phyloP scores from a whole-genome alignment of 2,888 invertebrate genomes.

The Stramonita haemastoma region DNA sequence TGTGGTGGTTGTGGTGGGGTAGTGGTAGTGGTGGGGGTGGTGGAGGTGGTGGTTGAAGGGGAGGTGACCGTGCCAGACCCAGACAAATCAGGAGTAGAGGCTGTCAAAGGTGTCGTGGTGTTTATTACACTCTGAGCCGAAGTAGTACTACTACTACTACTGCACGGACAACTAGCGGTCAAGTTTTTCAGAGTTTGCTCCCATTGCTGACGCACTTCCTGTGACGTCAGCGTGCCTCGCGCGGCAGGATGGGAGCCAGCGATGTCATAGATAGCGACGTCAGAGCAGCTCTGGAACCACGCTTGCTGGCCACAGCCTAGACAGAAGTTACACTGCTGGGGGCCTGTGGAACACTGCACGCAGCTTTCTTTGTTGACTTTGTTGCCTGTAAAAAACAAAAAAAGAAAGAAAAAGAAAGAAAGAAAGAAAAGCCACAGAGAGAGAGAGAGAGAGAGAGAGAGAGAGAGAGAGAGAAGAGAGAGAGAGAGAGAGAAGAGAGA shows the following conservation, averaged over 20 bases:
- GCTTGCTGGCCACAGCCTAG: constrained; percentile 35
- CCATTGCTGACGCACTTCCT: constrained; percentile 36
- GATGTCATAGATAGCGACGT: constrained; percentile 34
- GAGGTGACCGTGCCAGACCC: not conserved
- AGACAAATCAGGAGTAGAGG: constrained; percentile 7
- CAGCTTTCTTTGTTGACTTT: constrained; percentile 26
- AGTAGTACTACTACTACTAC: not conserved
- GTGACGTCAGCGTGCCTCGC: constrained; percentile 27
- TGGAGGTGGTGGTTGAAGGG: not conserved
- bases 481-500: not conserved
- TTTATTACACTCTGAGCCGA: constrained; percentile 31
- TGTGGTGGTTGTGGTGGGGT: not conserved
- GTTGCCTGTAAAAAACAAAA: constrained; percentile 10
- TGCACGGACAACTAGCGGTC: not conserved
- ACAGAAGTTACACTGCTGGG: constrained; percentile 30
- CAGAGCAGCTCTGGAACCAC: constrained; percentile 38
- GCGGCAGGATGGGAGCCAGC: constrained; percentile 35
- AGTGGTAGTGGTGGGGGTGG: not conserved
- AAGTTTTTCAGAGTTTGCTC: not conserved
- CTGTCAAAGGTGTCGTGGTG: constrained; percentile 10
- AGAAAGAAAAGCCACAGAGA: no score
- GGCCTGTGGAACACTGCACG: constrained; percentile 19
- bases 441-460: not conserved
- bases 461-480: not conserved
- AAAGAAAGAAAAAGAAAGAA: no score